phyloP scores from a whole-genome alignment of 2,888 invertebrate species.

The Agrotis exclamationis region DNA sequence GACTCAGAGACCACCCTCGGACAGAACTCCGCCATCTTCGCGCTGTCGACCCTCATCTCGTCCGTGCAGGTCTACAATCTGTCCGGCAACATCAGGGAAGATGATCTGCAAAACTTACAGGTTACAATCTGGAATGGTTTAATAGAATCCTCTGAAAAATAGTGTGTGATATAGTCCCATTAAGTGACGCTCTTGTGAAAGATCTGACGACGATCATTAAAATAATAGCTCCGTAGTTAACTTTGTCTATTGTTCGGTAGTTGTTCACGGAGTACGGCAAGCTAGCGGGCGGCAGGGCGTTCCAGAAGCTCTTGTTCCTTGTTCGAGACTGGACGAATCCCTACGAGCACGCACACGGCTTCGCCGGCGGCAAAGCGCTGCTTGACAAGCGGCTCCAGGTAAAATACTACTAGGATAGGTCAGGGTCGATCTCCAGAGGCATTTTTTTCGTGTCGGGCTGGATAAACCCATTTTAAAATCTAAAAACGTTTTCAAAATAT shows the following conservation, averaged over 20 bases:
- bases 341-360: slow-evolving; percentile 97
- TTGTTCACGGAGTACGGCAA: slow-evolving; percentile 99
- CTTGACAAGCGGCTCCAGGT: slow-evolving; percentile 96
- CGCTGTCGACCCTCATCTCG: slow-evolving; percentile 97
- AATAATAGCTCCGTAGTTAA: background rate
- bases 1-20: slow-evolving; percentile 98
- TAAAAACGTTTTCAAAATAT: no score
- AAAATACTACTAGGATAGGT: background rate
- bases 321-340: slow-evolving; percentile 99
- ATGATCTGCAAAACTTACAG: slow-evolving; percentile 98
- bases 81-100: slow-evolving; percentile 98
- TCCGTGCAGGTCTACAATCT: slow-evolving; percentile 98
- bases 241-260: slow-evolving; percentile 77
- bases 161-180: no score
- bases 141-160: background rate
- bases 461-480: no score
- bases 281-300: slow-evolving; percentile 96
- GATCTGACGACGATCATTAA: no score
- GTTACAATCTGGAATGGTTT: slow-evolving; percentile 70
- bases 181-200: no score
- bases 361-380: slow-evolving; percentile 96
- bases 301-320: slow-evolving; percentile 96
- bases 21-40: slow-evolving; percentile 95
- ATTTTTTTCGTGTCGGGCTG: no score
- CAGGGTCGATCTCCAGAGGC: no score